Evolutionary conservation across 2,797 vertebrate genomes (phyloP).

Genomic region (Fistularia tabacaria): DNA sequence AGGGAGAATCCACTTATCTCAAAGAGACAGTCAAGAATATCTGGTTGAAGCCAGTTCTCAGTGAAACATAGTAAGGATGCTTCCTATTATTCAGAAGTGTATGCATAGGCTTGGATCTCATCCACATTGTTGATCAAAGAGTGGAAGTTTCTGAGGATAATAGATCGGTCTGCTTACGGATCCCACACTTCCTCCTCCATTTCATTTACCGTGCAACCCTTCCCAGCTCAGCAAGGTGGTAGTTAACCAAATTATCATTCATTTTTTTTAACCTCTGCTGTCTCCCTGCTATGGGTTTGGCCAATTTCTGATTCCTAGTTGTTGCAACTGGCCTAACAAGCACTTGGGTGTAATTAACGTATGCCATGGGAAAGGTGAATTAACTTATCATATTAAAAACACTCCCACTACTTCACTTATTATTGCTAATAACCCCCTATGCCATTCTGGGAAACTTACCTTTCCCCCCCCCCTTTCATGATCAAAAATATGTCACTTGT

Average conservation of each 20-base stretch:
- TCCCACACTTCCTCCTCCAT: background rate
- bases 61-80: slow-evolving; percentile 2
- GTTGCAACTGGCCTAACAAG: too few species aligned
- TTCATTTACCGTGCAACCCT: background rate
- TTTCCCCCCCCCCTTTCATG: slow-evolving; percentile 30
- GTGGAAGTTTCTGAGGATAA: too few species aligned
- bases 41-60: slow-evolving; percentile 5
- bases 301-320: too few species aligned
- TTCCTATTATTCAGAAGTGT: slow-evolving; percentile 1
- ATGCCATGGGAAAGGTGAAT: too few species aligned
- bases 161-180: too few species aligned
- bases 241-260: background rate
- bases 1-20: slow-evolving; percentile 13
- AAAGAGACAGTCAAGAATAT: slow-evolving; percentile 9
- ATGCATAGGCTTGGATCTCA: background rate
- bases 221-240: background rate
- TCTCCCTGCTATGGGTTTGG: too few species aligned
- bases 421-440: slow-evolving; percentile 39
- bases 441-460: slow-evolving; percentile 41
- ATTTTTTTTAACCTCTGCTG: too few species aligned
- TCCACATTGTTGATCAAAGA: background rate
- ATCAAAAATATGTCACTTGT: slow-evolving; percentile 52
- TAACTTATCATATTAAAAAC: too few species aligned
- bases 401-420: slow-evolving; percentile 27
- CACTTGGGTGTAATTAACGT: too few species aligned